phyloP scores from a whole-genome alignment of 2,888 invertebrate species.

The Eueremaeus valkanovi region DNA sequence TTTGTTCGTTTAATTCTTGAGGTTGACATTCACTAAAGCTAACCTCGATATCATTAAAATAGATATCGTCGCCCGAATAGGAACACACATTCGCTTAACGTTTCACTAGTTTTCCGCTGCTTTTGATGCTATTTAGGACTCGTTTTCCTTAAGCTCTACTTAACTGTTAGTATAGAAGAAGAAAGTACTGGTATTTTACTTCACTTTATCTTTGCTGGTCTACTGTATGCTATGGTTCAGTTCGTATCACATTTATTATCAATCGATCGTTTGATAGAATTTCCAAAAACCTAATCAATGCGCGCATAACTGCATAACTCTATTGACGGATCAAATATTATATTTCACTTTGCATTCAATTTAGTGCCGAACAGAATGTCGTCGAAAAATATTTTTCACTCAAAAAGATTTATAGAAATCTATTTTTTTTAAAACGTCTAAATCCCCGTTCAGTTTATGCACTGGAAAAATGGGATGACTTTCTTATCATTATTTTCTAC shows the following conservation, averaged over 20 bases:
- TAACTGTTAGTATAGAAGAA: background rate
- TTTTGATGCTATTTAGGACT: background rate
- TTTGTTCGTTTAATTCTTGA: constrained; percentile 19
- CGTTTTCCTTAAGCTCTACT: constrained; percentile 8
- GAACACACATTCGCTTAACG: background rate
- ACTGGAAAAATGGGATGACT: background rate
- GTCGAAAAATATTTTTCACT: background rate
- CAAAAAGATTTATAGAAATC: background rate
- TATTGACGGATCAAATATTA: constrained; percentile 8
- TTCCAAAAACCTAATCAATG: background rate
- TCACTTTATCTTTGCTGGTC: too few relatives aligned
- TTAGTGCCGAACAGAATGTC: background rate
- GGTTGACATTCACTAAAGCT: constrained; percentile 25
- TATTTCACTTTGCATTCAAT: background rate
- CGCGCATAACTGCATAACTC: constrained; percentile 14
- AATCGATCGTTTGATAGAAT: constrained; percentile 1
- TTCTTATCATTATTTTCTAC: background rate
- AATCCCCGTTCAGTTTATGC: background rate
- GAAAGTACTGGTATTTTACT: background rate
- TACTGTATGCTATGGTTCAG: too few relatives aligned
- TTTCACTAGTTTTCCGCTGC: background rate
- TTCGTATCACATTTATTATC: background rate
- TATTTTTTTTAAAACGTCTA: background rate
- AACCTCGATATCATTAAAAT: constrained; percentile 17
- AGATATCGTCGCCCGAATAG: background rate